phyloP scores from a whole-genome alignment of 1,140 invertebrate genomes.

The Drosophila lacertosa region DNA sequence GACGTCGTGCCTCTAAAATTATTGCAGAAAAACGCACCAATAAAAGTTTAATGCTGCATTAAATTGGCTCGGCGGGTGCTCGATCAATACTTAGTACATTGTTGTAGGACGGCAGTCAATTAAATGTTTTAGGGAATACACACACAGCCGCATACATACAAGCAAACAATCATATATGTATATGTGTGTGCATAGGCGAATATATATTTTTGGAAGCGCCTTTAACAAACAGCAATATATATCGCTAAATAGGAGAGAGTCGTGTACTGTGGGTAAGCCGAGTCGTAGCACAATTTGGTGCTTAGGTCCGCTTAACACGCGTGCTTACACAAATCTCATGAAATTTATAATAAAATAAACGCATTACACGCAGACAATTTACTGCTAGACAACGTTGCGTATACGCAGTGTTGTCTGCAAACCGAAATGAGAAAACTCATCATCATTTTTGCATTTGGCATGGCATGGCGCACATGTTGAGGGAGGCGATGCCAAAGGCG shows the following conservation, averaged over 20 bases:
- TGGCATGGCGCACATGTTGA: conserved; percentile 44
- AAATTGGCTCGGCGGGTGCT: conserved; percentile 57
- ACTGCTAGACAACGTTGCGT: conserved; percentile 42
- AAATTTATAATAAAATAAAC: conserved; percentile 56
- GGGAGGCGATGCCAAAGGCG: conserved; percentile 32
- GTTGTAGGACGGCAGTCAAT: conserved; percentile 60
- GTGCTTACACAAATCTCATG: conserved; percentile 50
- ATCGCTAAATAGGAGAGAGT: conserved; percentile 4
- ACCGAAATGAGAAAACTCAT: conserved; percentile 50
- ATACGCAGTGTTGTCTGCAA: conserved; percentile 45
- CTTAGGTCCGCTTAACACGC: conserved; percentile 30
- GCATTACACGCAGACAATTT: conserved; percentile 55
- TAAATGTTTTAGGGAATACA: conserved; percentile 60
- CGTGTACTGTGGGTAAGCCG: conserved; percentile 25
- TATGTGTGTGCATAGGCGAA: neutral
- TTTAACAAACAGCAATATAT: conserved; percentile 21
- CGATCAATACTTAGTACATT: conserved; percentile 58
- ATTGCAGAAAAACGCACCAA: conserved; percentile 63
- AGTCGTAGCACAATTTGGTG: conserved; percentile 12
- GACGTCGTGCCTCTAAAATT: conserved; percentile 52
- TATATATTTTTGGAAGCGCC: conserved; percentile 12
- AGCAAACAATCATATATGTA: conserved; percentile 20
- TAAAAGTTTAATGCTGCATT: conserved; percentile 74
- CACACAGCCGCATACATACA: conserved; percentile 22
- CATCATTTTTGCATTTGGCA: conserved; percentile 71